Evolutionary conservation across 2,888 invertebrate species (phyloP).

Genomic region (Hyposoter didymator): DNA sequence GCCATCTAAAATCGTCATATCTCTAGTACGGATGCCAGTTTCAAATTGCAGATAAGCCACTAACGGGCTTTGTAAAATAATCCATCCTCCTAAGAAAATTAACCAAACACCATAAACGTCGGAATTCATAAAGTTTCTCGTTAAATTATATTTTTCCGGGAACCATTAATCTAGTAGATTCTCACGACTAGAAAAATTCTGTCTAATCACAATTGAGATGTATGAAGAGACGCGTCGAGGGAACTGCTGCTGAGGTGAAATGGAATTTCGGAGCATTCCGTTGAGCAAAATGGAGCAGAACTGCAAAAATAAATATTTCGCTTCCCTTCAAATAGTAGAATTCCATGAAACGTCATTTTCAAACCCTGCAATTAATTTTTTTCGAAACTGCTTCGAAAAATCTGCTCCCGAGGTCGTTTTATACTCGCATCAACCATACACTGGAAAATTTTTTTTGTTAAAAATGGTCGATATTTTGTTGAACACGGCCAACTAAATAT

Average conservation of each 20-base stretch:
- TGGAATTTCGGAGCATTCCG: not conserved
- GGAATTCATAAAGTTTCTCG: not conserved
- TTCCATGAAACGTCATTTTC: not conserved
- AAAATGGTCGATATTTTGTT: too few species aligned
- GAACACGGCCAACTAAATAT: too few species aligned
- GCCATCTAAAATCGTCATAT: conserved; percentile 29
- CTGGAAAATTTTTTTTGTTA: too few species aligned
- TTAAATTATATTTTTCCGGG: not conserved
- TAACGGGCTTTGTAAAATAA: conserved; percentile 20
- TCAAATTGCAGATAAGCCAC: conserved; percentile 43
- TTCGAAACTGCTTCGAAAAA: not conserved
- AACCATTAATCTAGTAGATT: not conserved
- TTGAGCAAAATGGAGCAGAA: not conserved
- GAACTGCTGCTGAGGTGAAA: not conserved
- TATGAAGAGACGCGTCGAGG: not conserved
- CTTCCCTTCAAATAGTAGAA: not conserved
- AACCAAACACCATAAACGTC: conserved; percentile 14
- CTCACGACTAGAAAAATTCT: conserved; percentile 15
- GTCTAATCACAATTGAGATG: conserved; percentile 13
- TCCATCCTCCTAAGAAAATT: conserved; percentile 19
- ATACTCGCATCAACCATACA: not conserved
- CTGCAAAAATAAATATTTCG: not conserved
- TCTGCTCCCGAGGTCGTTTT: not conserved
- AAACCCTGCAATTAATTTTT: not conserved
- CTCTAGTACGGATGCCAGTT: conserved; percentile 7